phyloP scores from a whole-genome alignment of 2,797 vertebrate genomes.

The Moxostoma hubbsi region DNA sequence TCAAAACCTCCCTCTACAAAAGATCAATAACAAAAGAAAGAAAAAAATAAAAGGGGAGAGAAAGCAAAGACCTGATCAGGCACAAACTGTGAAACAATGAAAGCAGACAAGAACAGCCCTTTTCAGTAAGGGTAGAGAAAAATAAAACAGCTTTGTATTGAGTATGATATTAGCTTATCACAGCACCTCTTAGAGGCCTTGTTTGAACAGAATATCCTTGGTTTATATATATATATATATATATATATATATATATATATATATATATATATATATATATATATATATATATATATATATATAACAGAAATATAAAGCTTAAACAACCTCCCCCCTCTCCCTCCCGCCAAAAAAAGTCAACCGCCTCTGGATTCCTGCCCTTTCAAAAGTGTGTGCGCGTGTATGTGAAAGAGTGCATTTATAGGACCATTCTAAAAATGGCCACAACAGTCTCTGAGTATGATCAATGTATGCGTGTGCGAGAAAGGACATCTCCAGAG shows the following conservation, averaged over 20 bases:
- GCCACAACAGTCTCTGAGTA: conserved; percentile 64
- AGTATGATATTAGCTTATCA: conserved; percentile 47
- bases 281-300: conserved; percentile 38
- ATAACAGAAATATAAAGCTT: conserved; percentile 62
- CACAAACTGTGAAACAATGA: conserved; percentile 56
- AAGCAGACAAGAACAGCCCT: conserved; percentile 53
- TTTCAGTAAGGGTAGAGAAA: conserved; percentile 59
- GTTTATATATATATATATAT: conserved; percentile 48
- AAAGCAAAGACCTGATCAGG: conserved; percentile 58
- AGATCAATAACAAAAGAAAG: conserved; percentile 26
- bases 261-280: conserved; percentile 54
- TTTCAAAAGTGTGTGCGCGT: conserved; percentile 36
- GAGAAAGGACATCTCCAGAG: conserved; percentile 74
- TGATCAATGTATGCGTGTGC: conserved; percentile 57
- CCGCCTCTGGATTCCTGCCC: conserved; percentile 64
- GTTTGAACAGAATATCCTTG: conserved; percentile 72
- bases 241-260: conserved; percentile 30
- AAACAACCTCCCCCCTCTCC: conserved; percentile 59
- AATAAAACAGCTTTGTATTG: conserved; percentile 57
- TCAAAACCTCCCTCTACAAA: conserved; percentile 66
- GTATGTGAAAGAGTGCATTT: conserved; percentile 51
- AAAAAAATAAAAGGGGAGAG: conserved; percentile 43
- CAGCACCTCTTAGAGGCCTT: conserved; percentile 65
- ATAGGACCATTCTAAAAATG: conserved; percentile 50
- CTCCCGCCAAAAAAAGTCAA: conserved; percentile 59